Evolutionary conservation across 2,113 vertebrate genomes (phyloP).

Genomic region (Scomber scombrus): DNA sequence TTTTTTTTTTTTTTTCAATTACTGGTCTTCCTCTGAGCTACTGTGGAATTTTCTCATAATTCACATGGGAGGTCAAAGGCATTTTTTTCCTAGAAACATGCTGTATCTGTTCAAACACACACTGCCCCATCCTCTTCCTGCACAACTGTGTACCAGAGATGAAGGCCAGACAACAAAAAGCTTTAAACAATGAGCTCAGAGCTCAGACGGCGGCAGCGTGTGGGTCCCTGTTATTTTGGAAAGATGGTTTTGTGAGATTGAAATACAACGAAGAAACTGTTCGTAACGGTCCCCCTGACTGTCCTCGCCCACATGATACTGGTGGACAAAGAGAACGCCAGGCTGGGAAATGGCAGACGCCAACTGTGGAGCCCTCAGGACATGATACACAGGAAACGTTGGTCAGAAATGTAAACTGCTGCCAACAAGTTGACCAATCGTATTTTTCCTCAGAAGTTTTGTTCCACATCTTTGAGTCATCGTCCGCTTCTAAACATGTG

Average conservation of each 20-base stretch:
- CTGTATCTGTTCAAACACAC: constrained; percentile 45
- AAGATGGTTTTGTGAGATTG: constrained; percentile 17
- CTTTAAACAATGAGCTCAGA: constrained; percentile 49
- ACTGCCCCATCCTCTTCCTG: constrained; percentile 53
- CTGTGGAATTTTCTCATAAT: constrained; percentile 60
- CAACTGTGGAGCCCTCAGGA: not conserved
- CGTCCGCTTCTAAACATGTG: too few species aligned
- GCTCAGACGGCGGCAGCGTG: not conserved
- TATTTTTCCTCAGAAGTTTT: not conserved
- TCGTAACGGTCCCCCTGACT: constrained; percentile 4
- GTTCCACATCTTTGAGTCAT: not conserved
- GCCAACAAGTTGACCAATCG: not conserved
- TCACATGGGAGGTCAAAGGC: constrained; percentile 47
- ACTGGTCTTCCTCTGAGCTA: constrained; percentile 41
- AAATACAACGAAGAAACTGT: constrained; percentile 9
- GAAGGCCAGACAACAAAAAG: constrained; percentile 45
- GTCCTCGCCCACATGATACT: constrained; percentile 26
- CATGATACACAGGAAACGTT: not conserved
- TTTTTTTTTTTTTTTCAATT: constrained; percentile 11
- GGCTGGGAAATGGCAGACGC: not conserved
- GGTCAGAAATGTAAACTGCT: not conserved
- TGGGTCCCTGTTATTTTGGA: constrained; percentile 15
- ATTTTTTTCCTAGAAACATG: constrained; percentile 69
- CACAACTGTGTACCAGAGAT: constrained; percentile 5
- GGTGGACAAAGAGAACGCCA: constrained; percentile 24